Evolutionary conservation across 2,113 vertebrate species (phyloP), one percentile per base, ranked within the genome.

Genomic region (Ptyas mucosa): DNA sequence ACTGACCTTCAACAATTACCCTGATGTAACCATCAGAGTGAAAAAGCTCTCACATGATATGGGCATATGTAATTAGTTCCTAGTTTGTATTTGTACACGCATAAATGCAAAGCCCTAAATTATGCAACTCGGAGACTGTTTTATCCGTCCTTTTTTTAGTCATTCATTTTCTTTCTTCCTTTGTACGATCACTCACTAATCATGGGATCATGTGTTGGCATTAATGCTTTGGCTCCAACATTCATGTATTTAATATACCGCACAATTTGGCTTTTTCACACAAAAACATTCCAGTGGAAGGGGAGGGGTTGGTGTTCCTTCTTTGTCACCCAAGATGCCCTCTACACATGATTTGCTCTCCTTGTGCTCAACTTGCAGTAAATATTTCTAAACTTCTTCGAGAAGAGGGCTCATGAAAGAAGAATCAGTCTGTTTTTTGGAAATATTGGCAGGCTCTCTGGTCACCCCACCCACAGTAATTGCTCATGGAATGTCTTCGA

Each of bases 401-500:
- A 85, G 69, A 89, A 51, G 69, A 85, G 26, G 58, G 29, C 1
- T 39, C 29, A 15, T 8, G 49, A 87, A 93, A 93, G 49, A 58
- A 57, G 87, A 58, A 53, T 52, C 81, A 87, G 39, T 69, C 81
- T 93, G 55, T 93, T 93, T 34, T 90, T 87, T 57, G 90, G 89
- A 15, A 69, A 64, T 86, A 43, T 89, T 61, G 88, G 55, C 89
- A 93, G 54, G 43, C n/a, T 29, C 49, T 53, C 89, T 64, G 89
- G 81, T 46, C 2, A 18, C 89, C 81, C 86, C 89, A 93, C 92
- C 89, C 81, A 87, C 89, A 43, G 55, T 93, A 93, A 93, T 87
- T 90, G 92, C 89, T 85, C 86, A 90, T 93, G 92, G 92, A 93
- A 93, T 87, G 89, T 93, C 90, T 93, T 90, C 43, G 29, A 85